Conservation (phyloP, 2,888 invertebrate species). For the Cantharis rufa region DNA sequence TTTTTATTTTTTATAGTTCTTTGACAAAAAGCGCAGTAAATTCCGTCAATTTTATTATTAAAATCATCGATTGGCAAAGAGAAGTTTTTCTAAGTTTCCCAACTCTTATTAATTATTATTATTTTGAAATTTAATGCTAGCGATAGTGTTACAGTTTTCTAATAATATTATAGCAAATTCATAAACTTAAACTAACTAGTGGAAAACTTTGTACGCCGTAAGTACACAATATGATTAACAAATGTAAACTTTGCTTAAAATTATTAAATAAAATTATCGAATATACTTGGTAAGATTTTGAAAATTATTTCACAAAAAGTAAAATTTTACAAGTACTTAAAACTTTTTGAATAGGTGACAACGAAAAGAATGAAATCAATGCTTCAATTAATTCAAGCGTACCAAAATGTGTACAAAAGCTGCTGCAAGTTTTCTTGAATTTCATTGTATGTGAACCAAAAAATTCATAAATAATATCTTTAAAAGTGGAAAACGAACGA, state of each 20-base stretch:
- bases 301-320: background rate
- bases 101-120: background rate
- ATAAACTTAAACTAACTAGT: background rate
- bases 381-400: conserved; percentile 8
- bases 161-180: background rate
- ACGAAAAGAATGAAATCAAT: conserved; percentile 5
- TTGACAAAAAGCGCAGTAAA: background rate
- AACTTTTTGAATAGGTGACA: conserved; percentile 7
- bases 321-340: background rate
- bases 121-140: background rate
- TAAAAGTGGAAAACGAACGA: background rate
- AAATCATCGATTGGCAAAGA: background rate
- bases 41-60: background rate
- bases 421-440: background rate
- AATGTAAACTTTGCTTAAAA: background rate
- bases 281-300: background rate
- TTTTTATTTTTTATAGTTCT: background rate
- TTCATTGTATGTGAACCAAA: background rate
- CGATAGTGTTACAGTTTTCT: background rate
- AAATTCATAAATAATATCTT: background rate
- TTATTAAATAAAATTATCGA: background rate
- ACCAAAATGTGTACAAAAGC: conserved; percentile 5
- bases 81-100: background rate
- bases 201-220: background rate
- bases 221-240: background rate